phyloP scores from a whole-genome alignment of 2,888 invertebrate genomes.

The Zele albiditarsus region DNA sequence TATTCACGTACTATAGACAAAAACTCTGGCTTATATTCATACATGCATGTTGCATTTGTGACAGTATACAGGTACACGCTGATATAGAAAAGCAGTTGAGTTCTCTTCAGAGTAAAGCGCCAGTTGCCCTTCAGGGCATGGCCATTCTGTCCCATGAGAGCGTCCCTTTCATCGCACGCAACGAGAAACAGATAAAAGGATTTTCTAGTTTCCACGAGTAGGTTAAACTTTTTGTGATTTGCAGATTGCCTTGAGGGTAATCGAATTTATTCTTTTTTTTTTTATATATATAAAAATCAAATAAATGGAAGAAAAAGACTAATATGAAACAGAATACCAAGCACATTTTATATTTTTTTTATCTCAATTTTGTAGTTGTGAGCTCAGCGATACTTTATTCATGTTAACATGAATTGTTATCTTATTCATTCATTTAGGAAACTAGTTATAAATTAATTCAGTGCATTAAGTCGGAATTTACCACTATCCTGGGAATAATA shows the following conservation, averaged over 20 bases:
- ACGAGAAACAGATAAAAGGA: slow-evolving; percentile 55
- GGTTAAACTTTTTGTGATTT: slow-evolving; percentile 47
- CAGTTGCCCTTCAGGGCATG: slow-evolving; percentile 33
- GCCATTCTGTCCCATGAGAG: slow-evolving; percentile 40
- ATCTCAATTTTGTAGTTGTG: too few relatives aligned
- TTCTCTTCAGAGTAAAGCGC: slow-evolving; percentile 11
- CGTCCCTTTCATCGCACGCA: slow-evolving; percentile 16
- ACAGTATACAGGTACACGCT: slow-evolving; percentile 41
- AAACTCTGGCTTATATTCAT: neutral
- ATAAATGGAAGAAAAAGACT: neutral
- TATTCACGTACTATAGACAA: neutral
- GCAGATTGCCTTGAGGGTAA: slow-evolving; percentile 35
- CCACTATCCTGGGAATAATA: too few relatives aligned
- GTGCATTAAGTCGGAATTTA: too few relatives aligned
- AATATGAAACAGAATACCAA: neutral
- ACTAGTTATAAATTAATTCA: too few relatives aligned
- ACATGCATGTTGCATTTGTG: slow-evolving; percentile 24
- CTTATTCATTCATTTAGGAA: too few relatives aligned
- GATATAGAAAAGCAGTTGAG: slow-evolving; percentile 19
- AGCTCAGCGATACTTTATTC: too few relatives aligned
- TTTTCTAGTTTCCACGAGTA: slow-evolving; percentile 57
- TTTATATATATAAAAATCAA: neutral
- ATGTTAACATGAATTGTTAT: too few relatives aligned
- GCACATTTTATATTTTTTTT: too few relatives aligned
- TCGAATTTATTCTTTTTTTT: slow-evolving; percentile 16